A percentile compares a stretch with the other conserved stretches of the same genome.
Conservation (phyloP, 2,797 vertebrate species). For the Hirundo rustica region DNA sequence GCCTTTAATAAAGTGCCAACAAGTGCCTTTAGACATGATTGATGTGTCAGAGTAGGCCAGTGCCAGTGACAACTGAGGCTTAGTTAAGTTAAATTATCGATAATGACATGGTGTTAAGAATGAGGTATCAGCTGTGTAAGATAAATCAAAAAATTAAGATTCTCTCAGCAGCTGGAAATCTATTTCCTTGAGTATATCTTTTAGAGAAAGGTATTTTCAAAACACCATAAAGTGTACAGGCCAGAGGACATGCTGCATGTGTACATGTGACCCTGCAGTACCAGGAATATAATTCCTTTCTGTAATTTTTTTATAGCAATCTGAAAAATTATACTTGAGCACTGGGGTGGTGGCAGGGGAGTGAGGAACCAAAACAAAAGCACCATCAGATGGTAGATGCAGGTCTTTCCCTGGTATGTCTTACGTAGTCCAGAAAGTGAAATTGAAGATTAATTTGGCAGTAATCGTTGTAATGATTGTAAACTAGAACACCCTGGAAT, state of each 20-base stretch:
- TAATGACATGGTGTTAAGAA: neutral
- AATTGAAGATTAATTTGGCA: neutral
- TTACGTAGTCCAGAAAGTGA: neutral
- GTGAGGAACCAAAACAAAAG: neutral
- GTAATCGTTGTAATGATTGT: neutral
- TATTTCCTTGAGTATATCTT: neutral
- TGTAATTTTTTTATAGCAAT: neutral
- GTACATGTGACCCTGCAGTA: neutral
- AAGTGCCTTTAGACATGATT: slow-evolving; percentile 22
- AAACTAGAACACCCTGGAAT: neutral
- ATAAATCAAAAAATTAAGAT: neutral
- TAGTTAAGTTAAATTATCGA: neutral
- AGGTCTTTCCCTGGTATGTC: neutral
- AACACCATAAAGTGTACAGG: neutral
- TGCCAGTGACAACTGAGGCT: neutral
- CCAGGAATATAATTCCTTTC: neutral
- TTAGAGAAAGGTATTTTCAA: neutral
- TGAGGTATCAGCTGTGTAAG: neutral
- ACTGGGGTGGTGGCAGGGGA: neutral
- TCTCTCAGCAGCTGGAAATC: neutral
- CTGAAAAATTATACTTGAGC: neutral
- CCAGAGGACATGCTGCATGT: neutral
- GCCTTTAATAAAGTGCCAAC: slow-evolving; percentile 15
- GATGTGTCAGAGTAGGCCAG: neutral
- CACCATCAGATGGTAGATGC: neutral